Conservation (phyloP, 2,113 vertebrate species). For the human region GRCh38 chr4:11337001-11337500, state of each 20-base stretch:
- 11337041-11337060: not conserved
- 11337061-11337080: not conserved
- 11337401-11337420: not conserved
- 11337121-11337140: accelerated
- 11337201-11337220: not conserved
- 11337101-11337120: not conserved
- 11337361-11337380: not conserved
- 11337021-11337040: not conserved
- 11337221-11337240: not conserved
- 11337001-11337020: not conserved
- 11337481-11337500: not conserved
- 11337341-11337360: not conserved
- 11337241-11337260: not conserved
- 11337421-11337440: not conserved
- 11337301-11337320: not conserved
- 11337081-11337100: not conserved
- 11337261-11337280: not conserved
- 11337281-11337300: not conserved
- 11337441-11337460: not conserved
- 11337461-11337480: not conserved
- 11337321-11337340: not conserved
- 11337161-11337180: not conserved
- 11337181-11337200: not conserved
- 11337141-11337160: no score
- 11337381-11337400: not conserved